Conservation (phyloP, 2,888 invertebrate genomes). For the Galerucella calmariensis region DNA sequence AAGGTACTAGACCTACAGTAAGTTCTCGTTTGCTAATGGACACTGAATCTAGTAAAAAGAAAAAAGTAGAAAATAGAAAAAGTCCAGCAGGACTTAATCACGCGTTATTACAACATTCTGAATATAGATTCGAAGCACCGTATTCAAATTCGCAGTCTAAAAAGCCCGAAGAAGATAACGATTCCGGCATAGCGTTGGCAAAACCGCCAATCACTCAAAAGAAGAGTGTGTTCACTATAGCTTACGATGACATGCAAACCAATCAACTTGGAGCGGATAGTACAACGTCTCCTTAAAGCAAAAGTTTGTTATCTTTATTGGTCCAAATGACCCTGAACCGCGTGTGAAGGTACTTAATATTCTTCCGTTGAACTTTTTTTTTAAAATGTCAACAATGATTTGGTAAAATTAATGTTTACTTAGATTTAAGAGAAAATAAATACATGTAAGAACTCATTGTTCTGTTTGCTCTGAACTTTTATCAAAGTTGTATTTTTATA, state of each 20-base stretch:
- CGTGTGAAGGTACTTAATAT: constrained; percentile 1
- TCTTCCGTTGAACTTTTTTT: not conserved
- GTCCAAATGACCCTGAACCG: not conserved
- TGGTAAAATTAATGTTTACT: not conserved
- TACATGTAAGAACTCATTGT: constrained; percentile 22
- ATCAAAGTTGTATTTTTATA: constrained; percentile 45
- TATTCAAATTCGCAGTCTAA: constrained; percentile 62
- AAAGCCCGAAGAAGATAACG: constrained; percentile 70
- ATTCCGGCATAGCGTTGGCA: constrained; percentile 83
- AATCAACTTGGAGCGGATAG: constrained; percentile 84
- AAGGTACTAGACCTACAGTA: constrained; percentile 45
- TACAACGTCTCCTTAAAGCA: constrained; percentile 73
- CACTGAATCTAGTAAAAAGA: constrained; percentile 54
- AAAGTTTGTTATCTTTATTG: not conserved
- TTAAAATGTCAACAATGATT: not conserved
- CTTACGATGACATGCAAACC: constrained; percentile 90
- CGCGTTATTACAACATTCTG: constrained; percentile 81
- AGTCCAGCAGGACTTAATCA: constrained; percentile 65
- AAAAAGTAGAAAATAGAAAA: constrained; percentile 52
- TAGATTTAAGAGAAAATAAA: constrained; percentile 2
- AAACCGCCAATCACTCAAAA: constrained; percentile 82
- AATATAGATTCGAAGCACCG: constrained; percentile 76
- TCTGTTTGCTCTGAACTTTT: constrained; percentile 37
- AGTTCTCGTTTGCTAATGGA: constrained; percentile 52
- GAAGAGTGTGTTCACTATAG: constrained; percentile 93